phyloP scores from a whole-genome alignment of 2,888 invertebrate species.

The Rotaria magnacalcarata region DNA sequence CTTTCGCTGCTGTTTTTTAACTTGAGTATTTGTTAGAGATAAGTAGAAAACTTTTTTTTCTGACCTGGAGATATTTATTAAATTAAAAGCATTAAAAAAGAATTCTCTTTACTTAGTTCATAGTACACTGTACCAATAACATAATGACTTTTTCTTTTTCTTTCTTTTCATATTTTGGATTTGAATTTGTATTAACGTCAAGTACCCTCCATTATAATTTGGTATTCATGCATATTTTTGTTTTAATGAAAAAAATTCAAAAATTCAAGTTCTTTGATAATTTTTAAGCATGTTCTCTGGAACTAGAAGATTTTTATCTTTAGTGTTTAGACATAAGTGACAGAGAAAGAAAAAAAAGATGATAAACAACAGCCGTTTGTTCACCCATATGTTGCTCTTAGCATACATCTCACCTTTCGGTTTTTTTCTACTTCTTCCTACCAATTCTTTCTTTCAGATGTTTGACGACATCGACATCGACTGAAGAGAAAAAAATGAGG shows the following conservation, averaged over 20 bases:
- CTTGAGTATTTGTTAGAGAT: background rate
- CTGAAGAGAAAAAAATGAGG: background rate
- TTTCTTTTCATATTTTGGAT: background rate
- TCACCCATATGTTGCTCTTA: background rate
- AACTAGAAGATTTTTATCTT: background rate
- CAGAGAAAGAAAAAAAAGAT: background rate
- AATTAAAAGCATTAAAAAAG: background rate
- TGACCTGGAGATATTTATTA: background rate
- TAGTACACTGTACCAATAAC: background rate
- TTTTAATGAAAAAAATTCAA: background rate
- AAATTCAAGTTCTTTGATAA: background rate
- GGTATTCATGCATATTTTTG: background rate
- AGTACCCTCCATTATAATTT: background rate
- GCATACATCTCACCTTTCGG: background rate
- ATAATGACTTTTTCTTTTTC: background rate
- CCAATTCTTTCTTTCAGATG: background rate
- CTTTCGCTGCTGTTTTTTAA: background rate
- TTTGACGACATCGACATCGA: constrained; percentile 23
- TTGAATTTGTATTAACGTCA: background rate
- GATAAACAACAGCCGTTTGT: background rate
- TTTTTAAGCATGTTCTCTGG: background rate
- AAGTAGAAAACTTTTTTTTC: background rate
- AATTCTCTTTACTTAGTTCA: background rate
- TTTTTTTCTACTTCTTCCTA: background rate
- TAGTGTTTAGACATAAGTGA: background rate